Percentiles rank a stretch among this genome's conserved stretches.
phyloP scores from a whole-genome alignment of 1,140 invertebrate species.

The Pseudomyrmex flavicornis region DNA sequence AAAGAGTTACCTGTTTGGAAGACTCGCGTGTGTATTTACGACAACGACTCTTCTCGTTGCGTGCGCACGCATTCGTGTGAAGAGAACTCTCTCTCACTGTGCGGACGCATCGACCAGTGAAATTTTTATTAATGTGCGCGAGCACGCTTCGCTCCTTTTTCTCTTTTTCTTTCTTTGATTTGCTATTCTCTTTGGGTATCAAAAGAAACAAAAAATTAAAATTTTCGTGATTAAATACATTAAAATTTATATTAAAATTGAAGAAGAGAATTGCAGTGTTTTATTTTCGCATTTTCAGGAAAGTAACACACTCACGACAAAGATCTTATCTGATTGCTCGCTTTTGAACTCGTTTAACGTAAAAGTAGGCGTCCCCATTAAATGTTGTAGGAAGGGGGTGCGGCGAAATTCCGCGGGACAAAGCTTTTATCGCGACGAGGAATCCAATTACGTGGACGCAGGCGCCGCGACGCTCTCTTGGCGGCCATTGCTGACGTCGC shows the following conservation, averaged over 20 bases:
- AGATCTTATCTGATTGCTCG: too few relatives aligned
- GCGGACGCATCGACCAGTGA: slow-evolving; percentile 67
- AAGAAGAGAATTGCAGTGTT: too few relatives aligned
- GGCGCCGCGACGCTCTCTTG: slow-evolving; percentile 38
- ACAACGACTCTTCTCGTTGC: slow-evolving; percentile 3
- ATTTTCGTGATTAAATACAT: too few relatives aligned
- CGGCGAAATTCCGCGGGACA: slow-evolving; percentile 43
- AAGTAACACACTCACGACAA: too few relatives aligned
- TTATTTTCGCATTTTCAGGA: too few relatives aligned
- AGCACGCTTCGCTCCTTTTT: slow-evolving; percentile 23
- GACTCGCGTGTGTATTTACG: slow-evolving; percentile 33
- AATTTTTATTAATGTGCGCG: slow-evolving; percentile 71
- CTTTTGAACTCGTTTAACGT: neutral
- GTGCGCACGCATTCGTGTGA: slow-evolving; percentile 32
- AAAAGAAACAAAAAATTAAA: too few relatives aligned
- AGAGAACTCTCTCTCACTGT: slow-evolving; percentile 41
- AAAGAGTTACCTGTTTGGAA: slow-evolving; percentile 79
- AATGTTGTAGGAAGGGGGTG: neutral
- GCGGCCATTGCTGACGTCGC: slow-evolving; percentile 37
- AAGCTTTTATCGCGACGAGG: slow-evolving; percentile 50
- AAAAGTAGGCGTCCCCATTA: slow-evolving; percentile 40
- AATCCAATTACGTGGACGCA: slow-evolving; percentile 50
- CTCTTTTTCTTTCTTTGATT: slow-evolving; percentile 37
- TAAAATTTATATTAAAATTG: too few relatives aligned
- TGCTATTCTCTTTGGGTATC: too few relatives aligned